phyloP scores from a whole-genome alignment of 2,797 vertebrate species.

The Mallotus villosus region DNA sequence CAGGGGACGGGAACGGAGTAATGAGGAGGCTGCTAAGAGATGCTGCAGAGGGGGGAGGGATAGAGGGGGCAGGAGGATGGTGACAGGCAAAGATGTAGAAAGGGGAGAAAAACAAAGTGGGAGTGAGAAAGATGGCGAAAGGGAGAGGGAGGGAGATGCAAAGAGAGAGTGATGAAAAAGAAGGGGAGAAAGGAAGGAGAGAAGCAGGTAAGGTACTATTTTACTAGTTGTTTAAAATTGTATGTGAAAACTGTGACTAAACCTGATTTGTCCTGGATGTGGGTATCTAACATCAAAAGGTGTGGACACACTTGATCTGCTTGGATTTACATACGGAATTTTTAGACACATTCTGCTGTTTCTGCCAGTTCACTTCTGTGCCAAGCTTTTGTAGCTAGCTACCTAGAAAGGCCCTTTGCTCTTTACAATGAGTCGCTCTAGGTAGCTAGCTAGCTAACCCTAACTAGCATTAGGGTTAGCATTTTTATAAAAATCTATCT shows the following conservation, averaged over 20 bases:
- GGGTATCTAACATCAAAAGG: no score
- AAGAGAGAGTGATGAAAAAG: not conserved
- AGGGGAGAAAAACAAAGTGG: not conserved
- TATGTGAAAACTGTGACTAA: not conserved
- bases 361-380: no score
- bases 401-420: no score
- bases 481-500: no score
- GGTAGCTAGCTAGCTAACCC: no score
- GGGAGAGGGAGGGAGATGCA: not conserved
- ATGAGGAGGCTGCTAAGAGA: conserved; percentile 96
- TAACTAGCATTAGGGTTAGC: no score
- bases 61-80: not conserved
- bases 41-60: conserved; percentile 70
- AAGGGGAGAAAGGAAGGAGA: not conserved
- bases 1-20: conserved; percentile 94
- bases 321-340: no score
- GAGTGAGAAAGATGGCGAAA: not conserved
- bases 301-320: no score
- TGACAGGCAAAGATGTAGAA: not conserved
- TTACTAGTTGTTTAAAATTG: not conserved
- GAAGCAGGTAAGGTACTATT: not conserved
- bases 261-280: no score
- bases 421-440: no score
- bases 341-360: no score
- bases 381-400: no score